Percentiles rank a stretch among this genome's conserved stretches.
phyloP scores from a whole-genome alignment of 2,797 vertebrate genomes.

The Loriculus beryllinus region DNA sequence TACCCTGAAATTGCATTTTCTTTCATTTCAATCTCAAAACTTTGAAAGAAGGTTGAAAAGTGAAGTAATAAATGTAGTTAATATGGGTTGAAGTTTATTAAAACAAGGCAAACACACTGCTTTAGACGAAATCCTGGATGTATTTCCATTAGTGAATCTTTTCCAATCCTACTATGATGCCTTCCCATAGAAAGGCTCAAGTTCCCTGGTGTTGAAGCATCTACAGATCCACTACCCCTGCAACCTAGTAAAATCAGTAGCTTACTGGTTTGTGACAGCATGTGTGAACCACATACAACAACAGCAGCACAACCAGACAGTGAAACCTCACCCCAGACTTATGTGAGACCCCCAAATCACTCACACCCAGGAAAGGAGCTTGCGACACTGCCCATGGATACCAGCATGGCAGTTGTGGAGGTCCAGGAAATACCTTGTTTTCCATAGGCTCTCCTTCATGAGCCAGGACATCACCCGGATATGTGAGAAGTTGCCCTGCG shows the following conservation, averaged over 20 bases:
- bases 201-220: background rate
- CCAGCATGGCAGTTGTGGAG: fast-evolving
- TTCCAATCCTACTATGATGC: background rate
- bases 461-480: background rate
- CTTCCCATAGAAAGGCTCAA: background rate
- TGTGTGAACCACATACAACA: background rate
- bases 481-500: fast-evolving
- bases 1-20: constrained; percentile 44
- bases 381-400: too few species aligned
- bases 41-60: constrained; percentile 31
- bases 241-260: background rate
- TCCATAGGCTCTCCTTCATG: too few species aligned
- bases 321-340: background rate
- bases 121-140: background rate
- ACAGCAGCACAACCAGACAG: background rate
- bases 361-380: background rate
- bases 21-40: background rate
- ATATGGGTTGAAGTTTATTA: background rate
- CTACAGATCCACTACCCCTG: background rate
- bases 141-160: background rate
- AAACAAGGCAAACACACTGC: background rate
- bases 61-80: constrained; percentile 33
- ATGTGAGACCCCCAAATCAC: background rate
- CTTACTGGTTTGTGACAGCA: background rate
- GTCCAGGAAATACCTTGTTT: background rate